Base-by-base conservation (phyloP, 1,140 invertebrate species). In the Nephotettix cincticeps region DNA sequence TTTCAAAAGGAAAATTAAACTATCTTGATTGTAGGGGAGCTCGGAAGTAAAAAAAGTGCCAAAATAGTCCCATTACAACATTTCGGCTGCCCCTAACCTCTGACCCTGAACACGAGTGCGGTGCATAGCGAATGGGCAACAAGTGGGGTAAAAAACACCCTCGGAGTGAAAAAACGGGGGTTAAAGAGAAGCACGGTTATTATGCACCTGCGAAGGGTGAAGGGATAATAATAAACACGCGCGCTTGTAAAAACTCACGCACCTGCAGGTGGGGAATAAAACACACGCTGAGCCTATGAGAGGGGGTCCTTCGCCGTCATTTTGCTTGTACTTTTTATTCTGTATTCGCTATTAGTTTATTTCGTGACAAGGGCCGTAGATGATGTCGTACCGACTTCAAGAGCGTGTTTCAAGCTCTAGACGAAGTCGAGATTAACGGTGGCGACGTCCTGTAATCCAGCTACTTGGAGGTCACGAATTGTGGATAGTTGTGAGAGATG, bases 221-320 rank as follows among this genome's bases (percentile, higher is more conserved):
- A 21, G 47, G 47, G 47, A 51, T 51, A 51, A 51, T 51, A 51
- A 51, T 51, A 51, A 51, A 51, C 47, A 51, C 47, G 47, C 47
- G 47, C 6, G 4, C 21, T 6, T 19, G 47, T 51, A 51, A 51
- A 51, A 51, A 51, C n/a, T n/a, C n/a, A 51, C 47, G 21, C 47
- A n/a, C 6, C 3, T 11, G 19, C 47, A 51, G n/a, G 47, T 51
- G 47, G 47, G 47, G 47, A 11, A n/a, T n/a, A n/a, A n/a, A n/a
- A n/a, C n/a, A n/a, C n/a, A n/a, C n/a, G n/a, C n/a, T n/a, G n/a
- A n/a, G n/a, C n/a, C n/a, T n/a, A n/a, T n/a, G n/a, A n/a, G n/a
- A n/a, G n/a, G n/a, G n/a, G n/a, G n/a, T n/a, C n/a, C n/a, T n/a
- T n/a, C n/a, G n/a, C n/a, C n/a, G n/a, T n/a, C n/a, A n/a, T n/a